phyloP scores from a whole-genome alignment of 2,797 vertebrate genomes.

The Choloepus didactylus region DNA sequence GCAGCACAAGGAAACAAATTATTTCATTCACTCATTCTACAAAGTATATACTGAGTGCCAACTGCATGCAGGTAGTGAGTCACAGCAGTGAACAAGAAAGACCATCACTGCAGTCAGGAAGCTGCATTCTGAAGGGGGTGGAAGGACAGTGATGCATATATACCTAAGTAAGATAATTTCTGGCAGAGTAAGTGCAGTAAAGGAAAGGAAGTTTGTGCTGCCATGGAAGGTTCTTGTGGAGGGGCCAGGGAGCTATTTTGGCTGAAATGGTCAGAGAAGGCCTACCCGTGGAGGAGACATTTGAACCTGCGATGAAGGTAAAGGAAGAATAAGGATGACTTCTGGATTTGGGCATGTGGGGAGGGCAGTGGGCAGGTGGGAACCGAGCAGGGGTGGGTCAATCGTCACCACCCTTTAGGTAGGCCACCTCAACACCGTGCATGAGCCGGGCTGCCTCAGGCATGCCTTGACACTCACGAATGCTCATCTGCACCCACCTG shows the following conservation, averaged over 20 bases:
- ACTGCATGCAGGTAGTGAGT: not conserved
- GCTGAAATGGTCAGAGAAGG: not conserved
- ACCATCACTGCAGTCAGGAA: not conserved
- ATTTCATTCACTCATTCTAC: not conserved
- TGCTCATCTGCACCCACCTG: rapidly evolving
- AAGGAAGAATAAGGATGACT: not conserved
- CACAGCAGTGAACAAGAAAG: not conserved
- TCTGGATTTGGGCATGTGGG: not conserved
- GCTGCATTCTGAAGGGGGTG: not conserved
- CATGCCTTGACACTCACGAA: rapidly evolving
- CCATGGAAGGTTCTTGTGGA: not conserved
- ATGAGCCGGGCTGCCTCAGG: not conserved
- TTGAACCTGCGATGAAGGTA: not conserved
- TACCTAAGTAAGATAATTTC: not conserved
- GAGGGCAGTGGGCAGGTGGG: not conserved
- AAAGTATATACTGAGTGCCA: not conserved
- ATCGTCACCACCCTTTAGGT: not conserved
- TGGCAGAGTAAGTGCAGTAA: not conserved
- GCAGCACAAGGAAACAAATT: not conserved
- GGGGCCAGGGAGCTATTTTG: not conserved
- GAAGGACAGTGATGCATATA: not conserved
- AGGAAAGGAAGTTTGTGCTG: not conserved
- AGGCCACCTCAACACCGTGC: no score
- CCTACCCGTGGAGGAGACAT: not conserved
- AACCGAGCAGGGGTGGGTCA: rapidly evolving